Base-by-base conservation (phyloP, 2,888 invertebrate species). In the Drosophila acutilabella region DNA sequence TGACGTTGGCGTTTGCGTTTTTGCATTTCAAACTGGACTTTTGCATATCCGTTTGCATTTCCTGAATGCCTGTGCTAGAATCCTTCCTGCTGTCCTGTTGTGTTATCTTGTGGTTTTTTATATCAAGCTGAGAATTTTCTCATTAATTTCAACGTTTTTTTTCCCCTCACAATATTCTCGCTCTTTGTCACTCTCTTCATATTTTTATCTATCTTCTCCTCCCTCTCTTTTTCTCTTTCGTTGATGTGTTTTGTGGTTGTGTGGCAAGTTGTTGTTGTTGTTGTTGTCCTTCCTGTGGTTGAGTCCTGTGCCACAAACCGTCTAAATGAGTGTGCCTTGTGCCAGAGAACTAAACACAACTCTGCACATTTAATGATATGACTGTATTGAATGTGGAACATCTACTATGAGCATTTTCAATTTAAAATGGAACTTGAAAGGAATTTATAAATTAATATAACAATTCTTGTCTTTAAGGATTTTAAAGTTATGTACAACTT, bases 61-160 rank as follows among this genome's bases (percentile, higher is more conserved):
- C 54, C 71, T 44, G 75, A 60, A 73, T 64, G 64, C 64, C 71
- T 68, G 67, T 38, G 20, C 44, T 54, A 56, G 54, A 58, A 54
- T 57, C 20, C 30, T 16, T 52, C 42, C 50, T 54, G 40, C 67
- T 54, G 64, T 44, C 51, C 64, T 48, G 71, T 68, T 73, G 74
- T 85, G 86, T 78, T 83, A 83, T 83, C 83, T 85, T 74, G 83
- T 41, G 86, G 86, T 78, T 83, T 88, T 87, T 77, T 80, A 74
- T 80, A 78, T 81, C 72, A 88, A 80, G 83, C 80, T 48, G 83
- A 80, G 88, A 83, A 83, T 83, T 83, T 83, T 88, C 83, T 88
- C 83, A 83, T 88, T 83, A 88, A 83, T 88, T 83, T 88, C 88
- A 82, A 85, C 83, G 78, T 88, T 83, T 85, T 80, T 81, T 64